Percentiles rank a stretch among this genome's conserved stretches.
Conservation (phyloP, 2,113 vertebrate species). For the Nothoprocta perdicaria region DNA sequence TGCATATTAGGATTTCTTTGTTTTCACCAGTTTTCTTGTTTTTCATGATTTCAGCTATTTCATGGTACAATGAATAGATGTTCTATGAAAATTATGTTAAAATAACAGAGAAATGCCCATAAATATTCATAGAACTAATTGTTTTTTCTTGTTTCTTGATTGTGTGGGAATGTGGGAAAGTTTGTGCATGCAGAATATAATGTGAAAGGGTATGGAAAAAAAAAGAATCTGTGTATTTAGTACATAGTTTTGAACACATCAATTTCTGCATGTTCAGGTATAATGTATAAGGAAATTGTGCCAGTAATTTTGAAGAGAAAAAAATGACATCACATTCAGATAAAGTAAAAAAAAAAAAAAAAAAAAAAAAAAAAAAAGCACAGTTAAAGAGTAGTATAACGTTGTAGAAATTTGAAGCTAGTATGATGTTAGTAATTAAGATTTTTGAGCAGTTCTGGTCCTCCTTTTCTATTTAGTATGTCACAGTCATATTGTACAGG, state of each 20-base stretch:
- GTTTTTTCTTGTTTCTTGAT: neutral
- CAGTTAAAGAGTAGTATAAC: neutral
- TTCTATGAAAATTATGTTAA: slow-evolving; percentile 21
- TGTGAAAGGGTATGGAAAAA: neutral
- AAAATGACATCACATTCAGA: neutral
- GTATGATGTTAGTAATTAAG: neutral
- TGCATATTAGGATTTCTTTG: neutral
- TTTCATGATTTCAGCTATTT: slow-evolving; percentile 46
- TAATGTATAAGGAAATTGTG: neutral
- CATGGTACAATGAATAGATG: neutral
- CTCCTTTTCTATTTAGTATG: neutral
- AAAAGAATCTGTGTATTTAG: neutral
- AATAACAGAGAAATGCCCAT: neutral
- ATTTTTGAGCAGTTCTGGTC: neutral
- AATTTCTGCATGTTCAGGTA: neutral
- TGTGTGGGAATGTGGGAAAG: neutral
- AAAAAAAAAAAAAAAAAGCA: too few relatives aligned
- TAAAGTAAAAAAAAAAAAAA: neutral
- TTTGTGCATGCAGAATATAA: neutral
- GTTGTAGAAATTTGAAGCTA: neutral
- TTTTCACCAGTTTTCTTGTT: neutral
- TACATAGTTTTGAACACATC: neutral
- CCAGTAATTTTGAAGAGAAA: neutral
- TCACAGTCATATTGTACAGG: neutral
- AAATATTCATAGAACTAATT: slow-evolving; percentile 43